Conservation (phyloP, 1,140 invertebrate genomes). For the Drosophila prosaltans region DNA sequence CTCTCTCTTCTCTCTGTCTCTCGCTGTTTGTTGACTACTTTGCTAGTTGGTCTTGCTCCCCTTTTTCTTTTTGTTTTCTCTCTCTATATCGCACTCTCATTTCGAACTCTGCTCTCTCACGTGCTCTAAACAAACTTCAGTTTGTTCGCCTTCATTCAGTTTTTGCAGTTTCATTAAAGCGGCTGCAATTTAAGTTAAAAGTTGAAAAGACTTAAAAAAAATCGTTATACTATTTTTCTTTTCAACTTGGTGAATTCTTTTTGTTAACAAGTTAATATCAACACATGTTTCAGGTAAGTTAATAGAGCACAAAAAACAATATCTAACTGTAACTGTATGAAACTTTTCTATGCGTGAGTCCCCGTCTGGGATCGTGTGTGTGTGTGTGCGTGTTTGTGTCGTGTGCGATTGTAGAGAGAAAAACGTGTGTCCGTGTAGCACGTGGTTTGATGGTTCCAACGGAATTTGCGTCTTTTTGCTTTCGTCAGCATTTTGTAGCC, state of each 20-base stretch:
- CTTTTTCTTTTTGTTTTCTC: conserved; percentile 18
- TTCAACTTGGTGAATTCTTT: conserved; percentile 20
- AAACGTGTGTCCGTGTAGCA: conserved; percentile 59
- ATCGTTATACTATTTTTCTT: conserved; percentile 22
- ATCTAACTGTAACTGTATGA: conserved; percentile 3
- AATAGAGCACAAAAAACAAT: not conserved
- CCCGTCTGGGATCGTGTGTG: conserved; percentile 16
- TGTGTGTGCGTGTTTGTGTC: conserved; percentile 23
- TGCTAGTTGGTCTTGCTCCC: not conserved
- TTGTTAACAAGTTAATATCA: conserved; percentile 43
- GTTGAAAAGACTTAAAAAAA: conserved; percentile 10
- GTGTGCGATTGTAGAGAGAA: conserved; percentile 7
- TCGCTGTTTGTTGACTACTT: not conserved
- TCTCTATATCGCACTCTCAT: not conserved
- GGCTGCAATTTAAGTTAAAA: conserved; percentile 51
- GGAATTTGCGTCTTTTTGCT: conserved; percentile 47
- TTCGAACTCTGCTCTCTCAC: conserved; percentile 20
- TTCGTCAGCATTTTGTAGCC: conserved; percentile 47
- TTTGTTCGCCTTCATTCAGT: conserved; percentile 63
- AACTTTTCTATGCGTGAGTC: not conserved
- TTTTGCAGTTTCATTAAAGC: conserved; percentile 68
- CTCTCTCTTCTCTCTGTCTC: too few species aligned
- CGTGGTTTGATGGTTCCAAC: conserved; percentile 56
- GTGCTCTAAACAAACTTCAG: conserved; percentile 35
- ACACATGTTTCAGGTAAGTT: conserved; percentile 74